These are phyloP conservation scores for Trachelus stipa DNA, from an alignment of 2,888 invertebrate genomes.

Conservation along the genomic window DNA sequence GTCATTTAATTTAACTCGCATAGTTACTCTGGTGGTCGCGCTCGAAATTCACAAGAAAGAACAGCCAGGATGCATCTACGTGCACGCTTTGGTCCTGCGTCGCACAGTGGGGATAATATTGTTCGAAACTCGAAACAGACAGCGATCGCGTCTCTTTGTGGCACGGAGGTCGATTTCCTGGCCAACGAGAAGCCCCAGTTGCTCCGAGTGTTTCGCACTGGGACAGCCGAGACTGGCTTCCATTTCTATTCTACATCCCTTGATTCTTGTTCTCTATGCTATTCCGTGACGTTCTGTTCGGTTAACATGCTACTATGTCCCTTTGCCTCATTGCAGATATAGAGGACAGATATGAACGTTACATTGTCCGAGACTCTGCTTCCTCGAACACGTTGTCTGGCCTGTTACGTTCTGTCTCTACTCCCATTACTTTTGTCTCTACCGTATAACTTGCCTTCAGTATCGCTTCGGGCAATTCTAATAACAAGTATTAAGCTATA, in stretches of 20 bases:
- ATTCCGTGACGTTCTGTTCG: background rate
- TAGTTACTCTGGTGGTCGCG: background rate
- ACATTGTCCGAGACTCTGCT: conserved; percentile 24
- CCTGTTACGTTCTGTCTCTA: conserved; percentile 17
- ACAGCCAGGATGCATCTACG: conserved; percentile 1
- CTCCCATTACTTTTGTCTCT: conserved; percentile 13
- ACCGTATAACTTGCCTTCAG: conserved; percentile 1
- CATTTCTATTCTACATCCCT: conserved; percentile 4
- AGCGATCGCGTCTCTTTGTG: conserved; percentile 32
- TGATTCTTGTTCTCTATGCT: background rate
- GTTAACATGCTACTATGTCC: background rate
- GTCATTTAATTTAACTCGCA: conserved; percentile 52
- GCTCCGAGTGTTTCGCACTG: background rate
- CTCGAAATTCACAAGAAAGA: background rate
- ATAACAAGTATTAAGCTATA: conserved; percentile 38
- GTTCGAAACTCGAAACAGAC: background rate
- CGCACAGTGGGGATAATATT: background rate
- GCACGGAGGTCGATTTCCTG: conserved; percentile 42
- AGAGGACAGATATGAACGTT: conserved; percentile 26
- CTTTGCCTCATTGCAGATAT: conserved; percentile 28
- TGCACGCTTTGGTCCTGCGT: background rate
- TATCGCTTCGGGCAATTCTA: conserved; percentile 35
- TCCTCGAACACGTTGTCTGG: background rate
- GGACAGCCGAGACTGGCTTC: background rate
- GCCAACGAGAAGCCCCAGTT: conserved; percentile 6